These are phyloP conservation scores for Lepus townsendii DNA, from an alignment of 2,797 vertebrate genomes.

Conservation along the genomic window DNA sequence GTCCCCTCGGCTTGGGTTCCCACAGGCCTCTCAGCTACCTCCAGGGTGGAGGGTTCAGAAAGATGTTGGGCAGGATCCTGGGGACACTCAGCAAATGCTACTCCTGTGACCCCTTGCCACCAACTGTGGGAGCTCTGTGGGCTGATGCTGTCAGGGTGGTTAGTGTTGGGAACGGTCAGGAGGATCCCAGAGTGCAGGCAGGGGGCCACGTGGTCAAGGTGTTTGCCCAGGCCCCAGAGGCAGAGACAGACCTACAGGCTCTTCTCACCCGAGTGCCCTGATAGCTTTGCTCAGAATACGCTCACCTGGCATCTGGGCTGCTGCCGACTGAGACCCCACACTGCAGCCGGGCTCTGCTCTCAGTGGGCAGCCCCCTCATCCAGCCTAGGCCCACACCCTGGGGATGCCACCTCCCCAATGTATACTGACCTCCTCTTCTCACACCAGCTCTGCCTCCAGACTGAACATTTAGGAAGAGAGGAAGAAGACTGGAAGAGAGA, in stretches of 20 bases:
- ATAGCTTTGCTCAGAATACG: background rate
- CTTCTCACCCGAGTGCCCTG: background rate
- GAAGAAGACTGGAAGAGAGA: accelerated
- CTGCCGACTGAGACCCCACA: accelerated
- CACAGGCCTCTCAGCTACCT: background rate
- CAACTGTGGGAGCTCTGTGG: background rate
- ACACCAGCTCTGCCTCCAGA: background rate
- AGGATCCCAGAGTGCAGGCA: background rate
- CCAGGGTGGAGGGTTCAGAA: background rate
- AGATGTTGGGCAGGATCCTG: background rate
- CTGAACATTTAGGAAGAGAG: background rate
- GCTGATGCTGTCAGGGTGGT: accelerated
- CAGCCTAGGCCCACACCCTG: conserved; percentile 92
- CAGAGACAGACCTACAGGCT: background rate
- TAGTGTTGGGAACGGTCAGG: background rate
- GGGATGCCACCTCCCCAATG: conserved; percentile 89
- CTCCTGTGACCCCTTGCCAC: background rate
- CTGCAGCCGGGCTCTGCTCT: conserved; percentile 90
- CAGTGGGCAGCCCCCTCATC: conserved; percentile 92
- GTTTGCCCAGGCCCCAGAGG: too few relatives aligned
- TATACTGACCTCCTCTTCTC: background rate
- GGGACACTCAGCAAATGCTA: accelerated
- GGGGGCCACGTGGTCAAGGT: accelerated
- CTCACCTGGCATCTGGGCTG: accelerated
- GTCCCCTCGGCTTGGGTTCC: background rate